Percentiles rank a stretch among this genome's conserved stretches.
These are phyloP conservation scores for Eupeodes corollae DNA, from an alignment of 1,140 invertebrate genomes.

Conservation along the genomic window DNA sequence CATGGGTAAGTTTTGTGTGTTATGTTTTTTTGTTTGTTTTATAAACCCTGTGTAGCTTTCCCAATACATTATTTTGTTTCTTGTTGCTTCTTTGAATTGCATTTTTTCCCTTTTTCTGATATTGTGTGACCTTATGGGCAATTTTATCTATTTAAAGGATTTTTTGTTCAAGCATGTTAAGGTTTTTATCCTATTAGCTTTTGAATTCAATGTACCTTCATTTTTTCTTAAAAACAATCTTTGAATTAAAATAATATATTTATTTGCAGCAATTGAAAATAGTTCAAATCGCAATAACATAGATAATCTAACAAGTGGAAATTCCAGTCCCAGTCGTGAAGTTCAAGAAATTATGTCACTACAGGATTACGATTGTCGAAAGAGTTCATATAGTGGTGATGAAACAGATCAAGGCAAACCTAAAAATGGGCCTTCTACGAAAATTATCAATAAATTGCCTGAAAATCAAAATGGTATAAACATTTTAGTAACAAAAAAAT, in stretches of 20 bases:
- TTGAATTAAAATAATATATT: neutral
- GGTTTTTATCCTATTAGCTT: no score
- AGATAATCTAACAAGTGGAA: conserved; percentile 43
- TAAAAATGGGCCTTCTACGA: no score
- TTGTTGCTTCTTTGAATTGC: no score
- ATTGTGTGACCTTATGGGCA: no score
- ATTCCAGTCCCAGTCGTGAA: conserved; percentile 75
- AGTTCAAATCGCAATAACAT: conserved; percentile 1
- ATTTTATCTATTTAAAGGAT: no score
- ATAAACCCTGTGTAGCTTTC: no score
- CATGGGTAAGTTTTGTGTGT: conserved; percentile 3
- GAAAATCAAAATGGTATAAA: neutral
- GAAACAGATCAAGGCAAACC: conserved; percentile 4
- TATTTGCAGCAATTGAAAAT: neutral
- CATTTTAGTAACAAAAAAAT: neutral
- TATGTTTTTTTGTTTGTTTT: no score
- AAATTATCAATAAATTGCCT: no score
- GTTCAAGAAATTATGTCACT: conserved; percentile 66
- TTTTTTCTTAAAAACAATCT: neutral
- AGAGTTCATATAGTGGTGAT: conserved; percentile 7
- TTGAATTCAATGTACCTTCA: no score
- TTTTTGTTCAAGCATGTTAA: no score
- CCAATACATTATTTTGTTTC: no score
- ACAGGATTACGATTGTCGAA: conserved; percentile 35
- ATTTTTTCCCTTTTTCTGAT: no score